Conservation (phyloP, 2,888 invertebrate species). For the Charanyca ferruginea region DNA sequence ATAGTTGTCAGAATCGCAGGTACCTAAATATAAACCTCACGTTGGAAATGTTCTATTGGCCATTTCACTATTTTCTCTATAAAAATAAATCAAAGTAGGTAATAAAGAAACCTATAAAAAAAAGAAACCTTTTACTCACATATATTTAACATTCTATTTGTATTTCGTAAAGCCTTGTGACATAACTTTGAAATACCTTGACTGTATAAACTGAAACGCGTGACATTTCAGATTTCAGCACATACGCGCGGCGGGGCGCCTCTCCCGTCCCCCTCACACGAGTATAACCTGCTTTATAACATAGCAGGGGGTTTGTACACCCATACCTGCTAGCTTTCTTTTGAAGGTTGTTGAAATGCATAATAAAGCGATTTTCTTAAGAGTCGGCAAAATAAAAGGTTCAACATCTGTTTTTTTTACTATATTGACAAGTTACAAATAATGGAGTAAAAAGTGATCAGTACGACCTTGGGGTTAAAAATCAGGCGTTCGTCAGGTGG, state of each 20-base stretch:
- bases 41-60: too few relatives aligned
- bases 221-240: slow-evolving; percentile 35
- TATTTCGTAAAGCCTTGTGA: slow-evolving; percentile 15
- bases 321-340: neutral
- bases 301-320: neutral
- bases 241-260: slow-evolving; percentile 5
- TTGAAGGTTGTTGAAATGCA: neutral
- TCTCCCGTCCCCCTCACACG: neutral
- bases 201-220: slow-evolving; percentile 32
- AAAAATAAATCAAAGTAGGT: neutral
- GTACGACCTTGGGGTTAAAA: too few relatives aligned
- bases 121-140: neutral
- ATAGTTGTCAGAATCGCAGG: too few relatives aligned
- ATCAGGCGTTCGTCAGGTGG: too few relatives aligned
- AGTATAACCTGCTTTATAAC: slow-evolving; percentile 1
- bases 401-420: too few relatives aligned
- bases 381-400: too few relatives aligned
- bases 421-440: too few relatives aligned
- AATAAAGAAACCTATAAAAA: neutral
- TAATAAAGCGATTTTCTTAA: too few relatives aligned
- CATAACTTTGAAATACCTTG: slow-evolving; percentile 29
- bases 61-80: neutral
- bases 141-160: slow-evolving; percentile 2
- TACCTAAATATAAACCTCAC: too few relatives aligned
- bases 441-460: too few relatives aligned